Percentiles rank a stretch among this genome's conserved stretches.
Conservation (phyloP, 2,113 vertebrate genomes). For the Pteropus alecto region DNA sequence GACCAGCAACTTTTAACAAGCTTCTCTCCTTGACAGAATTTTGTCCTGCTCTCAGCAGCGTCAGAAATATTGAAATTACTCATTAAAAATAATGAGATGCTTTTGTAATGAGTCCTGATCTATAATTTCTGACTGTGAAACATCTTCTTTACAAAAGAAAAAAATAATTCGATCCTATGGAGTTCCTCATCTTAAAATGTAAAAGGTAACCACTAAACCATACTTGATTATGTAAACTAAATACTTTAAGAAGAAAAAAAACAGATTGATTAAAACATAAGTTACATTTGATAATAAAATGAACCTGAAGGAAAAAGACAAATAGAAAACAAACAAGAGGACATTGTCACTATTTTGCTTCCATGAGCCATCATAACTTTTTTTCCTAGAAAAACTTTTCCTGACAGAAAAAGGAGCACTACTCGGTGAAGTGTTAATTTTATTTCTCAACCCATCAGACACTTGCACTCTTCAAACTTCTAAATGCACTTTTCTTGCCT, state of each 20-base stretch:
- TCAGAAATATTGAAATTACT: conserved; percentile 81
- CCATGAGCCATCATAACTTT: background rate
- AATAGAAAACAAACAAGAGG: conserved; percentile 42
- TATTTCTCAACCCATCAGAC: conserved; percentile 26
- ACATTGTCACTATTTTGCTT: background rate
- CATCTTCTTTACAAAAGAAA: conserved; percentile 80
- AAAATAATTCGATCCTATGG: conserved; percentile 78
- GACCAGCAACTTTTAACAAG: conserved; percentile 77
- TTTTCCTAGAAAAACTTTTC: conserved; percentile 11
- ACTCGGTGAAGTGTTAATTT: conserved; percentile 23
- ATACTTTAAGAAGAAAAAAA: conserved; percentile 53
- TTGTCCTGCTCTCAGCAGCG: conserved; percentile 72
- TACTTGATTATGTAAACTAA: conserved; percentile 75
- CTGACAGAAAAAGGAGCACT: background rate
- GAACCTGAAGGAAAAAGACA: conserved; percentile 8
- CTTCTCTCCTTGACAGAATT: conserved; percentile 71
- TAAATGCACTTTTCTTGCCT: background rate
- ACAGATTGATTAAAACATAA: background rate
- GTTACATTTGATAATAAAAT: conserved; percentile 21
- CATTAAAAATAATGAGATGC: conserved; percentile 86
- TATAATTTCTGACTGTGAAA: conserved; percentile 74
- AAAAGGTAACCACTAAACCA: conserved; percentile 70
- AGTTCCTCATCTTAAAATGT: conserved; percentile 69
- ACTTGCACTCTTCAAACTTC: background rate
- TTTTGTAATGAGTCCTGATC: conserved; percentile 81